phyloP scores from a whole-genome alignment of 2,888 invertebrate species.

The Diaphora mendica region DNA sequence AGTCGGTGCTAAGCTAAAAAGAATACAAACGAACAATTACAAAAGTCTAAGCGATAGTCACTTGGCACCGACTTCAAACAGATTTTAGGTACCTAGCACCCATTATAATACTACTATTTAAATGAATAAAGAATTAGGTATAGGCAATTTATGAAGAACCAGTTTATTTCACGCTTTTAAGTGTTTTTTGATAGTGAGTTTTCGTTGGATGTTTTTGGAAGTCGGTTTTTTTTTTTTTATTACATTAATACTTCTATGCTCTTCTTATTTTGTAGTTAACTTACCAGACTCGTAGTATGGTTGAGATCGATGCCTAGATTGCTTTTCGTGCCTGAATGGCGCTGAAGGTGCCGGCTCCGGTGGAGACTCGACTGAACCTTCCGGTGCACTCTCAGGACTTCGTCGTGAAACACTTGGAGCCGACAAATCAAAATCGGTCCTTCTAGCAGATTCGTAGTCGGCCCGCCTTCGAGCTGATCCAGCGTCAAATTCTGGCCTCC shows the following conservation, averaged over 20 bases:
- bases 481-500: conserved; percentile 76
- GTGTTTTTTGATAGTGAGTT: too few species aligned
- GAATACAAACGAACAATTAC: too few species aligned
- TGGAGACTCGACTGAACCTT: conserved; percentile 80
- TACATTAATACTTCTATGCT: not conserved
- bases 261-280: conserved; percentile 30
- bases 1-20: too few species aligned
- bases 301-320: conserved; percentile 75
- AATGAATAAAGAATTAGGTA: too few species aligned
- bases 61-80: too few species aligned
- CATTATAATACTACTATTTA: too few species aligned
- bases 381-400: conserved; percentile 82
- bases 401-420: conserved; percentile 77
- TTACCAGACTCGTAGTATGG: conserved; percentile 84
- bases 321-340: conserved; percentile 75
- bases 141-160: too few species aligned
- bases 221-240: too few species aligned
- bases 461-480: conserved; percentile 79
- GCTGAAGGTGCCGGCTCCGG: conserved; percentile 84
- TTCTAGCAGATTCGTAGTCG: conserved; percentile 82
- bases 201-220: too few species aligned
- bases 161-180: too few species aligned
- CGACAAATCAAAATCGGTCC: conserved; percentile 81
- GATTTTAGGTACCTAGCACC: too few species aligned
- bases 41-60: too few species aligned